Percentiles rank a stretch among this genome's conserved stretches.
phyloP scores from a whole-genome alignment of 2,888 invertebrate species.

The Nomada goodeniana region DNA sequence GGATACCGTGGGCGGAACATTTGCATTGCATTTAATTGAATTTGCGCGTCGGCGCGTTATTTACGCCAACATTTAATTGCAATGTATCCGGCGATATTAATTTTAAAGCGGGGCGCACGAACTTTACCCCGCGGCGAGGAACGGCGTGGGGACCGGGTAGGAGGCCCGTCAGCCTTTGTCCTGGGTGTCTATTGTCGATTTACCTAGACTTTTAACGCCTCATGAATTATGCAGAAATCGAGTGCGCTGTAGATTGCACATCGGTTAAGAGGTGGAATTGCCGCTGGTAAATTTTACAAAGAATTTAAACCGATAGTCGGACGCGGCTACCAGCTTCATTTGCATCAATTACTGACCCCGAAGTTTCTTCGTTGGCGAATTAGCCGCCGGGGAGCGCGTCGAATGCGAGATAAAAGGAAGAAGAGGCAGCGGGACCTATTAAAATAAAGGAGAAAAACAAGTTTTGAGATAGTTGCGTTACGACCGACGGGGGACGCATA shows the following conservation, averaged over 20 bases:
- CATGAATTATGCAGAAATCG: conserved; percentile 37
- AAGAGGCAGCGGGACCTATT: conserved; percentile 76
- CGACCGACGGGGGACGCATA: conserved; percentile 83
- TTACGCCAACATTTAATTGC: conserved; percentile 67
- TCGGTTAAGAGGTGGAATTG: conserved; percentile 53
- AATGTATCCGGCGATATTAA: conserved; percentile 59
- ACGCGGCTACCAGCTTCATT: conserved; percentile 73
- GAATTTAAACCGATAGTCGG: conserved; percentile 73
- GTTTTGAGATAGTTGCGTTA: conserved; percentile 82
- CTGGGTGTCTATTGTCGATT: conserved; percentile 43
- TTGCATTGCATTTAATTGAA: conserved; percentile 74
- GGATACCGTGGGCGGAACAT: conserved; percentile 58
- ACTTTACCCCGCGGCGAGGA: not conserved
- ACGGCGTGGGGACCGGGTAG: too few relatives aligned
- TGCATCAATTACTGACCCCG: conserved; percentile 81
- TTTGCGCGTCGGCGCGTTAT: conserved; percentile 63
- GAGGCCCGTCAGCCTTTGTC: not conserved
- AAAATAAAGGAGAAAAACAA: conserved; percentile 82
- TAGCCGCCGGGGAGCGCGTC: conserved; percentile 79
- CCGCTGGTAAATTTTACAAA: conserved; percentile 68
- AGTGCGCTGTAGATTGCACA: conserved; percentile 1
- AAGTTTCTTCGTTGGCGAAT: conserved; percentile 80
- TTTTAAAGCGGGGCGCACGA: conserved; percentile 41
- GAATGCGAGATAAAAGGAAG: conserved; percentile 77
- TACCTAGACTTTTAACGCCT: conserved; percentile 39